Conservation (phyloP, 2,888 invertebrate genomes). For the Macropis europaea region DNA sequence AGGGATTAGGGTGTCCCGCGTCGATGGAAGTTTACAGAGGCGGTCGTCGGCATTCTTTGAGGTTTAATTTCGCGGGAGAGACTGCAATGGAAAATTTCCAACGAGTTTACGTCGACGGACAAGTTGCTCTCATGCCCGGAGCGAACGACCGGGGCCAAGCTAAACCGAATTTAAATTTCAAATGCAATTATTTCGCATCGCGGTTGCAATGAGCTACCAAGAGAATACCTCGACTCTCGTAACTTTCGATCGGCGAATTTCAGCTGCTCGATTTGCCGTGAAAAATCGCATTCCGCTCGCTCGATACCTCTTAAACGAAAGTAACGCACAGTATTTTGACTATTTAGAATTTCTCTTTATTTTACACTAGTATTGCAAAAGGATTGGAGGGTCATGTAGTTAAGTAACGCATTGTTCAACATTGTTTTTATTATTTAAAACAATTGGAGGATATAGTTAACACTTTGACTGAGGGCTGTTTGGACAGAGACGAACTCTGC, state of each 20-base stretch:
- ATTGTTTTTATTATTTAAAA: too few relatives aligned
- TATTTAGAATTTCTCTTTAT: too few relatives aligned
- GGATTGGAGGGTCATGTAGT: too few relatives aligned
- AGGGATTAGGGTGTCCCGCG: neutral
- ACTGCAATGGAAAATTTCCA: neutral
- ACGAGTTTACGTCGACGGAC: neutral
- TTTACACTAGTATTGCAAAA: too few relatives aligned
- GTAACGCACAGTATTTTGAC: too few relatives aligned
- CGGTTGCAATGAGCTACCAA: neutral
- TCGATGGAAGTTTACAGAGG: slow-evolving; percentile 1
- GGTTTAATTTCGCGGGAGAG: neutral
- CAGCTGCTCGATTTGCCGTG: neutral
- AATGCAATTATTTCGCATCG: slow-evolving; percentile 24
- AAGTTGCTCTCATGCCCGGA: neutral
- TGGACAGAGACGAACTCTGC: too few relatives aligned
- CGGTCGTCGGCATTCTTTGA: neutral
- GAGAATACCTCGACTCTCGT: neutral
- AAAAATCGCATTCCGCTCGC: too few relatives aligned
- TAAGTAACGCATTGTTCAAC: too few relatives aligned
- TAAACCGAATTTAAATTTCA: slow-evolving; percentile 21
- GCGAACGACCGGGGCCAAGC: neutral
- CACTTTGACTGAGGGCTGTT: too few relatives aligned
- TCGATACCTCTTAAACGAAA: too few relatives aligned
- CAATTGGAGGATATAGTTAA: too few relatives aligned
- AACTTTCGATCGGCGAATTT: neutral